phyloP scores from a whole-genome alignment of 2,113 vertebrate species.

The Tenebrosternarchus preto region DNA sequence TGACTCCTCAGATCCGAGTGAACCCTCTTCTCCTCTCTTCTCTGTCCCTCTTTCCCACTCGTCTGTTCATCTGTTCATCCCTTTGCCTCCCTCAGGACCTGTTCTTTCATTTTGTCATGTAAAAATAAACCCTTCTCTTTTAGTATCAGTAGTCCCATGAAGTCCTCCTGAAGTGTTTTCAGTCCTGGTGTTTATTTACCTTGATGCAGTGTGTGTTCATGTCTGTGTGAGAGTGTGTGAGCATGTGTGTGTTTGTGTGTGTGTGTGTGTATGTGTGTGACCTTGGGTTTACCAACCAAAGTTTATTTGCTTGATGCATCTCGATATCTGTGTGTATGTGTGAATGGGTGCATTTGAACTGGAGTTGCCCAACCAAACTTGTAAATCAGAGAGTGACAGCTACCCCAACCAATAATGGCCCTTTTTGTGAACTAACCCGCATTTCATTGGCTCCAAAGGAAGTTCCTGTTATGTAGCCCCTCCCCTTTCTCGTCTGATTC shows the following conservation, averaged over 20 bases:
- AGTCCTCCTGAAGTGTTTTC: constrained; percentile 45
- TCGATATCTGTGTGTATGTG: too few species aligned
- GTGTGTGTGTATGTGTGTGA: constrained; percentile 21
- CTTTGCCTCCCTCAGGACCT: constrained; percentile 81
- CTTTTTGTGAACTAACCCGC: constrained; percentile 74
- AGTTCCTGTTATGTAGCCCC: constrained; percentile 66
- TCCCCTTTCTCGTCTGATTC: constrained; percentile 69
- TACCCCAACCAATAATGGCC: constrained; percentile 71
- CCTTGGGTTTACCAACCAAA: constrained; percentile 57
- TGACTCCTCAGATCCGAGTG: constrained; percentile 56
- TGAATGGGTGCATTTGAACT: constrained; percentile 5
- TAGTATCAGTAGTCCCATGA: constrained; percentile 48
- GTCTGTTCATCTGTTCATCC: constrained; percentile 53
- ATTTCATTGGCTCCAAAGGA: constrained; percentile 80
- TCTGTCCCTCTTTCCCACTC: constrained; percentile 55
- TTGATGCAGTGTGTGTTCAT: constrained; percentile 64
- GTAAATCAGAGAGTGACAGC: constrained; percentile 68
- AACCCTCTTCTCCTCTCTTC: constrained; percentile 33
- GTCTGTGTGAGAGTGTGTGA: constrained; percentile 25
- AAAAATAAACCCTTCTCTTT: constrained; percentile 49
- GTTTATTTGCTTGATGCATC: constrained; percentile 45
- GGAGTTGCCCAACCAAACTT: constrained; percentile 61
- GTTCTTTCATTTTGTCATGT: constrained; percentile 71
- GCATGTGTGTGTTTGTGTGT: constrained; percentile 20
- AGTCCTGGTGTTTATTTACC: constrained; percentile 62